These are phyloP conservation scores for Periophthalmus magnuspinnatus DNA, from an alignment of 2,797 vertebrate species.

Conservation along the genomic window DNA sequence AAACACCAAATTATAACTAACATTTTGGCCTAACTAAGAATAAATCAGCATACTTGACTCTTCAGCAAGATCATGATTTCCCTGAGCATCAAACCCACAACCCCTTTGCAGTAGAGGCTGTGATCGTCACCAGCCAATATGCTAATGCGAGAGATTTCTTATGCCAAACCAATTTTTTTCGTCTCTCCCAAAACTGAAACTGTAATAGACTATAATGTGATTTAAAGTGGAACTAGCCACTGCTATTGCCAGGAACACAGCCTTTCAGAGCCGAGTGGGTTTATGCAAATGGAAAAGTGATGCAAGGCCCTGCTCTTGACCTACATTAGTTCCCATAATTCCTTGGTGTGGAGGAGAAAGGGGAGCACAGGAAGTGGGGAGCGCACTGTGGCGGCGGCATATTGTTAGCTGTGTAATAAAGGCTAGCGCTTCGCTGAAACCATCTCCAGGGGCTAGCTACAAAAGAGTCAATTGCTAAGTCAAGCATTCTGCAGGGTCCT, in stretches of 20 bases:
- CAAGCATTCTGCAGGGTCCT: background rate
- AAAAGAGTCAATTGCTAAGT: constrained; percentile 12
- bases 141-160: background rate
- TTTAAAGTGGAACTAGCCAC: constrained; percentile 13
- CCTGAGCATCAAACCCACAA: background rate
- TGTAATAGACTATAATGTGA: background rate
- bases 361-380: constrained; percentile 42
- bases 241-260: constrained; percentile 23
- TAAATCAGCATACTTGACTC: too few relatives aligned
- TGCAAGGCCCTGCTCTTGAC: constrained; percentile 69
- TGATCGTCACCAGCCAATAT: too few relatives aligned
- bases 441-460: background rate
- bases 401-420: constrained; percentile 55
- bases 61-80: background rate
- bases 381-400: constrained; percentile 24
- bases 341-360: constrained; percentile 45
- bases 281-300: constrained; percentile 66
- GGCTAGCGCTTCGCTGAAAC: constrained; percentile 10
- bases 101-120: background rate
- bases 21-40: too few relatives aligned
- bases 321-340: constrained; percentile 66
- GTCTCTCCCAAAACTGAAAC: background rate
- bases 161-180: background rate
- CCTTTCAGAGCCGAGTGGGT: constrained; percentile 38
- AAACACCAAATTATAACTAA: too few relatives aligned